Percentiles rank a stretch among this genome's conserved stretches.
phyloP scores from a whole-genome alignment of 1,140 invertebrate species.

The Atta cephalotes region DNA sequence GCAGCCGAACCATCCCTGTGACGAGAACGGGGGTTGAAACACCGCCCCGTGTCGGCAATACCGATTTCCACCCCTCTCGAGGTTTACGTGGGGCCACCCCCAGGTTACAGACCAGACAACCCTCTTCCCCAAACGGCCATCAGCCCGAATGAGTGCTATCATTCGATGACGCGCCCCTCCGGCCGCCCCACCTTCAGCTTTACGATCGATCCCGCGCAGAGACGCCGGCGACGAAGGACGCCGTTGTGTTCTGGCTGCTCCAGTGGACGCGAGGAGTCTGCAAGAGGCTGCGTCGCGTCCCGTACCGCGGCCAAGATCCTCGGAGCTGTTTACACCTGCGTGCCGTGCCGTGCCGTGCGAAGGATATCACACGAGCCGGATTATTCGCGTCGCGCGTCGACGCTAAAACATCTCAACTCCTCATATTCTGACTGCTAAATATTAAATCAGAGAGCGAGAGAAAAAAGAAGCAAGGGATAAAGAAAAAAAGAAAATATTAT shows the following conservation, averaged over 20 bases:
- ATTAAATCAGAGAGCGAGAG: not conserved
- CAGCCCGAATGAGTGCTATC: slow-evolving; percentile 76
- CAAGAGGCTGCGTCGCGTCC: slow-evolving; percentile 44
- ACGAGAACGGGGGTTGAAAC: slow-evolving; percentile 22
- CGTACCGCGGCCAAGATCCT: slow-evolving; percentile 30
- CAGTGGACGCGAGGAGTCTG: slow-evolving; percentile 52
- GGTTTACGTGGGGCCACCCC: slow-evolving; percentile 48
- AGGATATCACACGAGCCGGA: slow-evolving; percentile 37
- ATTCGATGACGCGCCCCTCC: slow-evolving; percentile 76
- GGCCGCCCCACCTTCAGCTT: slow-evolving; percentile 64
- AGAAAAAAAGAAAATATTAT: not conserved
- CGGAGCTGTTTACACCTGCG: slow-evolving; percentile 45
- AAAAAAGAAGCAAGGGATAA: not conserved
- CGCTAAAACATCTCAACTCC: not conserved
- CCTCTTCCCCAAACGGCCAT: slow-evolving; percentile 72
- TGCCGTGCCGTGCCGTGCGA: slow-evolving; percentile 38
- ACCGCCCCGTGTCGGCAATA: slow-evolving; percentile 41
- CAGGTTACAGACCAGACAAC: slow-evolving; percentile 35
- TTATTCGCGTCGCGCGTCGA: slow-evolving; percentile 36
- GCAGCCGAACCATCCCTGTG: slow-evolving; percentile 57
- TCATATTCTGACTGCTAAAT: not conserved
- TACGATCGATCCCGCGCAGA: slow-evolving; percentile 74
- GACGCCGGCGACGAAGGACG: slow-evolving; percentile 54
- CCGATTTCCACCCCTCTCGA: slow-evolving; percentile 30
- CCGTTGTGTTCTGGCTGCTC: slow-evolving; percentile 27